phyloP scores from a whole-genome alignment of 2,113 vertebrate genomes.

The Microtus pennsylvanicus region DNA sequence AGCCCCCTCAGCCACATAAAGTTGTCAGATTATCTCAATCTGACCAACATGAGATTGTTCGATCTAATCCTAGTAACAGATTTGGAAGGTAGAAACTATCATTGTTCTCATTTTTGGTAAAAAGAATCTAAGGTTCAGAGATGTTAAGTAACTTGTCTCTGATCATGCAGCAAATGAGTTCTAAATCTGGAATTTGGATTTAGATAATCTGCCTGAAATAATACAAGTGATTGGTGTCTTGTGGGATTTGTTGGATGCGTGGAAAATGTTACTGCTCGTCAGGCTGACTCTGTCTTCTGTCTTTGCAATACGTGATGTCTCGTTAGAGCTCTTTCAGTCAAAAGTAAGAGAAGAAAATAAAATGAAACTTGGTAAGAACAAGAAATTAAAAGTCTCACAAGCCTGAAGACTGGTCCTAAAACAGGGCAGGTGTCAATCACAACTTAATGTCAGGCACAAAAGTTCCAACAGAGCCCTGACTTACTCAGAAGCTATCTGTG shows the following conservation, averaged over 20 bases:
- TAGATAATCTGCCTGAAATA: not conserved
- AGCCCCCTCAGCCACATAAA: accelerated
- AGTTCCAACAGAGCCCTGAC: not conserved
- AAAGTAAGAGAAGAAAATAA: not conserved
- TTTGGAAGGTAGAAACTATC: not conserved
- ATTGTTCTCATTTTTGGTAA: not conserved
- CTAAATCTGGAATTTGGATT: not conserved
- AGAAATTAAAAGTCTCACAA: not conserved
- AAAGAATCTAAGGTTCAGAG: not conserved
- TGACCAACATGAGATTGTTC: not conserved
- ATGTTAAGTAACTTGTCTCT: not conserved
- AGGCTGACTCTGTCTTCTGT: not conserved
- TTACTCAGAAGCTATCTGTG: not conserved
- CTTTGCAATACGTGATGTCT: not conserved
- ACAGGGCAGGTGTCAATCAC: not conserved
- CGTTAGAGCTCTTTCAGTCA: not conserved
- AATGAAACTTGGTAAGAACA: not conserved
- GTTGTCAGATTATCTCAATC: not conserved
- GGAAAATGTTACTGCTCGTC: not conserved
- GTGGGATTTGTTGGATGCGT: not conserved
- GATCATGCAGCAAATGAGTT: not conserved
- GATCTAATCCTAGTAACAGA: not conserved
- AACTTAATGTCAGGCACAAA: not conserved
- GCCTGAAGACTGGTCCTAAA: not conserved
- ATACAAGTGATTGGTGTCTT: not conserved